Percentiles rank a stretch among this genome's conserved stretches.
These are phyloP conservation scores for Martes flavigula DNA, from an alignment of 2,797 vertebrate genomes.

Conservation along the genomic window DNA sequence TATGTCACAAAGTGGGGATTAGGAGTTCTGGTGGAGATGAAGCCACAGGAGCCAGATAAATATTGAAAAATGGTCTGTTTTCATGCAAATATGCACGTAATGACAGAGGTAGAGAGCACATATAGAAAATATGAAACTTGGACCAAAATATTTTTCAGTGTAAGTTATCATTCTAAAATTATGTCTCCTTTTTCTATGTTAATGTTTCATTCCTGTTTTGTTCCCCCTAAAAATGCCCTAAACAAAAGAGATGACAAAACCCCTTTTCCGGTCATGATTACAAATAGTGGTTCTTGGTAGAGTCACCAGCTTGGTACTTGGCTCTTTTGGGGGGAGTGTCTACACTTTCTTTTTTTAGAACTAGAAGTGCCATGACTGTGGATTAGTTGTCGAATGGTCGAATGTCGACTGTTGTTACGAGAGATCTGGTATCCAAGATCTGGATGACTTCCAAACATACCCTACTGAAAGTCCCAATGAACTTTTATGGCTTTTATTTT, in stretches of 20 bases:
- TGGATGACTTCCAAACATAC: neutral
- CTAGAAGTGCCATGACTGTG: neutral
- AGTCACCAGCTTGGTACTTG: neutral
- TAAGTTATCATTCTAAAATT: constrained; percentile 19
- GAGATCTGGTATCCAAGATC: neutral
- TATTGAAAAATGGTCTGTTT: constrained; percentile 55
- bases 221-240: neutral
- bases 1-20: constrained; percentile 72
- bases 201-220: neutral
- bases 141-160: constrained; percentile 21
- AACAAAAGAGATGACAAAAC: neutral
- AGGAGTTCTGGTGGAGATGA: constrained; percentile 68
- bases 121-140: neutral
- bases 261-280: neutral
- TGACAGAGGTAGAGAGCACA: neutral
- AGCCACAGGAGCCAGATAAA: constrained; percentile 57
- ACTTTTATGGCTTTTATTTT: neutral
- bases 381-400: neutral
- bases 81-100: constrained; percentile 44
- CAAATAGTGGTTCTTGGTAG: neutral
- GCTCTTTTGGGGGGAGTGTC: neutral
- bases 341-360: neutral
- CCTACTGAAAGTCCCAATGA: neutral
- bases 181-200: neutral
- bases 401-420: neutral